phyloP scores from a whole-genome alignment of 2,888 invertebrate species.

The Mesorhabditis belari region DNA sequence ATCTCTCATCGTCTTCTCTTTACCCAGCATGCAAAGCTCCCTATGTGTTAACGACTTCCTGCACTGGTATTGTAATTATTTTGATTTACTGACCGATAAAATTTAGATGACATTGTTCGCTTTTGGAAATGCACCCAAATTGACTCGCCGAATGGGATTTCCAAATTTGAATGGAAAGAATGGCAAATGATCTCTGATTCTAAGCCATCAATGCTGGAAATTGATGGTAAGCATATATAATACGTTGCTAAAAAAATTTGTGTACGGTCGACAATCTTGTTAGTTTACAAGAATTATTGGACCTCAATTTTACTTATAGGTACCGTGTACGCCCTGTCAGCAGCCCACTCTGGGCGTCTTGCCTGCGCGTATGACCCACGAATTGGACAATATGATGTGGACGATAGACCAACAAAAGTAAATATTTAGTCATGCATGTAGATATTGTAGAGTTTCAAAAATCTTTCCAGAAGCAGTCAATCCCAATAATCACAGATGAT shows the following conservation, averaged over 20 bases:
- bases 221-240: slow-evolving; percentile 34
- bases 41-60: slow-evolving; percentile 88
- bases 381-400: neutral
- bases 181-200: slow-evolving; percentile 50
- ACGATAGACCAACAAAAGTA: neutral
- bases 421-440: no score
- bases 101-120: slow-evolving; percentile 76
- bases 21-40: slow-evolving; percentile 98
- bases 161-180: slow-evolving; percentile 34
- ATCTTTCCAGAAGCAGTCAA: neutral
- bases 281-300: no score
- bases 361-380: slow-evolving; percentile 91
- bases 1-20: slow-evolving; percentile 90
- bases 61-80: slow-evolving; percentile 57
- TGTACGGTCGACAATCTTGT: no score
- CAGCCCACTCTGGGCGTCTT: slow-evolving; percentile 92
- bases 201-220: slow-evolving; percentile 39
- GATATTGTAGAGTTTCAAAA: neutral
- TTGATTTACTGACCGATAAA: neutral
- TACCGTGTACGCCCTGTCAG: slow-evolving; percentile 65
- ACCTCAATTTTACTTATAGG: slow-evolving; percentile 12
- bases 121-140: slow-evolving; percentile 55
- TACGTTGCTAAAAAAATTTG: no score
- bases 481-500: neutral
- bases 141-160: neutral